phyloP scores from a whole-genome alignment of 2,113 vertebrate genomes.

The Piaya cayana region DNA sequence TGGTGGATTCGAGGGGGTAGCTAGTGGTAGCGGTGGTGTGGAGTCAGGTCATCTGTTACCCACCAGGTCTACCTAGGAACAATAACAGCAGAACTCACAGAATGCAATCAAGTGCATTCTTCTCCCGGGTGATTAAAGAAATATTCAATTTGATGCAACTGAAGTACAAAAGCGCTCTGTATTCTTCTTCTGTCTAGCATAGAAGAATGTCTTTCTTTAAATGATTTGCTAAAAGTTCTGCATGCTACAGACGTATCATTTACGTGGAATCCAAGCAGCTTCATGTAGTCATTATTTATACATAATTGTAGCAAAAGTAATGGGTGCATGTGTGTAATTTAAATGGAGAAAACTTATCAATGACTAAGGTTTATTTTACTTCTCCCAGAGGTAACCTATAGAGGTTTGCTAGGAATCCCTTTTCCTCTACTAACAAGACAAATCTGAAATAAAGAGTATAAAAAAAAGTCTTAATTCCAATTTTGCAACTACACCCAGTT shows the following conservation, averaged over 20 bases:
- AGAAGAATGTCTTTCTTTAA: constrained; percentile 45
- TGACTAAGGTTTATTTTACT: background rate
- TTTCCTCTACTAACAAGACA: background rate
- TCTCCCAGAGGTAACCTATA: background rate
- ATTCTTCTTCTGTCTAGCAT: constrained; percentile 23
- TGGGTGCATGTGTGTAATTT: background rate
- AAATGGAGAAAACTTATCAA: background rate
- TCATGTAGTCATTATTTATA: background rate
- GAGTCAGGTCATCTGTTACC: background rate
- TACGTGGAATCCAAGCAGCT: constrained; percentile 20
- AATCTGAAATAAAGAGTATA: background rate
- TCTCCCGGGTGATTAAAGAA: constrained; percentile 50
- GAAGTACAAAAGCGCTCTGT: constrained; percentile 59
- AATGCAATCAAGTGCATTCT: constrained; percentile 47
- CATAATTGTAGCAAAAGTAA: constrained; percentile 6
- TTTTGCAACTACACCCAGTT: background rate
- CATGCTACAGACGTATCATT: background rate
- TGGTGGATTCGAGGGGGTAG: background rate
- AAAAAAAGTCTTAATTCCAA: background rate
- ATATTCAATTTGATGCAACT: constrained; percentile 10
- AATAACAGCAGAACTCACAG: background rate
- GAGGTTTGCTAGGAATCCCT: background rate
- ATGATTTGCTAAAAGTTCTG: background rate
- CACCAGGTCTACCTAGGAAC: background rate
- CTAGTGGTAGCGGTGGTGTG: background rate